phyloP scores from a whole-genome alignment of 2,797 vertebrate species.

The Botia almorhae region DNA sequence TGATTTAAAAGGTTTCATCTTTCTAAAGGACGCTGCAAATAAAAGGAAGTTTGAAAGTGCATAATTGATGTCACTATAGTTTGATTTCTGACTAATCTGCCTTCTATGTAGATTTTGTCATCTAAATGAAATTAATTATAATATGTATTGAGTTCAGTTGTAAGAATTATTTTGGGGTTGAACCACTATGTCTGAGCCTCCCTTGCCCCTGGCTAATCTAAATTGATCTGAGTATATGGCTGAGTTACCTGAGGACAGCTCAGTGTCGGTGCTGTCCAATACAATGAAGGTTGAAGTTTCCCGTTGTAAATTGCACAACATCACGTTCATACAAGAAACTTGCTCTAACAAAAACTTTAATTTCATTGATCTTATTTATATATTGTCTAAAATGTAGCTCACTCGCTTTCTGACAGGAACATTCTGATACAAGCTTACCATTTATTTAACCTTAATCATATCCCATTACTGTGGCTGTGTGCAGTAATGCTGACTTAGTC shows the following conservation, averaged over 20 bases:
- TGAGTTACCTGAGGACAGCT: constrained; percentile 32
- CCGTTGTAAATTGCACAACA: constrained; percentile 4
- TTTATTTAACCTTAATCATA: constrained; percentile 23
- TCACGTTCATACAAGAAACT: not conserved
- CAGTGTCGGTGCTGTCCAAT: constrained; percentile 41
- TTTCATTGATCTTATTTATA: constrained; percentile 9
- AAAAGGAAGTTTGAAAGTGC: not conserved
- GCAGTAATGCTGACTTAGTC: constrained; percentile 29
- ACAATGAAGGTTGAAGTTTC: constrained; percentile 33
- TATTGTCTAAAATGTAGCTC: constrained; percentile 3
- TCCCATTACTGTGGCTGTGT: constrained; percentile 26
- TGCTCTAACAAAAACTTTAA: constrained; percentile 5
- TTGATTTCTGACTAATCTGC: not conserved
- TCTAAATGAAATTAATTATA: not conserved
- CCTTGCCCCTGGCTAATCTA: constrained; percentile 29
- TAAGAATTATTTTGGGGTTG: not conserved
- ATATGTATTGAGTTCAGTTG: not conserved
- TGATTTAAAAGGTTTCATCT: constrained; percentile 5
- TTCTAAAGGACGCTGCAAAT: not conserved
- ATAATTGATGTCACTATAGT: not conserved
- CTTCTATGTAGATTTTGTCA: not conserved
- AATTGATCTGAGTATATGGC: constrained; percentile 33
- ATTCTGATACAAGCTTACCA: constrained; percentile 19
- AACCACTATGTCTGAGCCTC: constrained; percentile 33
- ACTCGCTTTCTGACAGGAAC: constrained; percentile 19